These are phyloP conservation scores for Bombus huntii DNA, from an alignment of 1,140 invertebrate species.

Conservation along the genomic window DNA sequence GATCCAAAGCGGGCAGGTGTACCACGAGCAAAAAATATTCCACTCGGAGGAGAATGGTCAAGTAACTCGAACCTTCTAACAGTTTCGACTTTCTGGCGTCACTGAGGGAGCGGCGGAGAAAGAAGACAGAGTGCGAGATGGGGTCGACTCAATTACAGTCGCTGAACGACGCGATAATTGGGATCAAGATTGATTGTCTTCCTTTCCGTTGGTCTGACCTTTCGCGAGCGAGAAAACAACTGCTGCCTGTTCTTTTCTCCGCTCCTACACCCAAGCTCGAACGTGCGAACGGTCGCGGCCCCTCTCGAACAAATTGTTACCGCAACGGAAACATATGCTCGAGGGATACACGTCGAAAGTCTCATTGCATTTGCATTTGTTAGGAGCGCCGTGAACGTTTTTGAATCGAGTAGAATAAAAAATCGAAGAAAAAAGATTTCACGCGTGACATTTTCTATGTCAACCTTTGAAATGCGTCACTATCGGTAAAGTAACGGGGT, in stretches of 20 bases:
- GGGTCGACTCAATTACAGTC: slow-evolving; percentile 77
- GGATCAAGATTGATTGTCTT: slow-evolving; percentile 78
- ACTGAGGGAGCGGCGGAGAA: slow-evolving; percentile 43
- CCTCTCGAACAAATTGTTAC: neutral
- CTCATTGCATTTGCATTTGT: no score
- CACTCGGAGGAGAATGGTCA: slow-evolving; percentile 31
- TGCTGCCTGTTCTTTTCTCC: slow-evolving; percentile 31
- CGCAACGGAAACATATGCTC: neutral
- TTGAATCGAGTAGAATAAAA: no score
- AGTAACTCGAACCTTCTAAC: slow-evolving; percentile 60
- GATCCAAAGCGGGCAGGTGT: slow-evolving; percentile 45
- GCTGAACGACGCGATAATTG: slow-evolving; percentile 79
- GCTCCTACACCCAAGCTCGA: neutral
- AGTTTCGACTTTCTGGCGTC: slow-evolving; percentile 70
- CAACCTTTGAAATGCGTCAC: no score
- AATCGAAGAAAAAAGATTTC: no score
- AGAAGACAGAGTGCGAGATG: slow-evolving; percentile 28
- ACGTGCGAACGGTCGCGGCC: neutral
- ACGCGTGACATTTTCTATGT: no score
- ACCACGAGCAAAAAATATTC: slow-evolving; percentile 46
- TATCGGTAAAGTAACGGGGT: no score
- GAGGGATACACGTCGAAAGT: no score
- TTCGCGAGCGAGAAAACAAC: slow-evolving; percentile 45
- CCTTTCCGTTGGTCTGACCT: slow-evolving; percentile 57
- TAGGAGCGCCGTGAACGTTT: no score